Evolutionary conservation across 2,797 vertebrate genomes (phyloP), one percentile per base, ranked within the genome.

Genomic region (Enteromius paludinosus): DNA sequence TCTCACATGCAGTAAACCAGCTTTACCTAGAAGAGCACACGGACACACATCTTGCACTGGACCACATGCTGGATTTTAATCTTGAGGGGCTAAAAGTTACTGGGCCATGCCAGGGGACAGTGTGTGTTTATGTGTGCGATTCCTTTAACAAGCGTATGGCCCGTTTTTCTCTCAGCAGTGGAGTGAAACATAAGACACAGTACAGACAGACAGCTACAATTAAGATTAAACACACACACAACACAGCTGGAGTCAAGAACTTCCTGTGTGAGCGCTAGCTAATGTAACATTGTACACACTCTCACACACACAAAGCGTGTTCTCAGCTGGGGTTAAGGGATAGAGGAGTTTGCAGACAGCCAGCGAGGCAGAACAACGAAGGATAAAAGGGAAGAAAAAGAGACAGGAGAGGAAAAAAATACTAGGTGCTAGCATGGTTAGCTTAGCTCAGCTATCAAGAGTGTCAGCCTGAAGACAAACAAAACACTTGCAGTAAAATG

Each of bases 211-310:
- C 54, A 52, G 47, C 68, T 66, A 66, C 68, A 73, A 66, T 64
- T 73, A 72, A 71, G 66, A 83, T 59, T 75, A 84, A 69, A 38
- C 66, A 78, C 81, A 83, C 43, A 71, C 82, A 71, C n/a, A 72
- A 78, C 66, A 71, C 82, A 78, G 66, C 54, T 83, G 74, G 64
- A 83, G 38, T 77, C n/a, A 9, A 56, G 71, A 73, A 81, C 79
- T 81, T 73, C 79, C 79, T 80, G 52, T 61, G 38, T 59, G 78
- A 70, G 69, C 10, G 41, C 54, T 14, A 64, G 43, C 68, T 72
- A 72, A 81, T 81, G 54, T 81, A 72, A 62, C 45, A 30, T n/a
- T 17, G n/a, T 12, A 18, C 33, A 25, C 28, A 15, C n/a, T 1
- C 35, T 5, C 75, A 35, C 59, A 33, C 41, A 47, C 76, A 41